These are phyloP conservation scores for Gallinago jamesoni DNA, from an alignment of 2,113 vertebrate genomes.

Conservation along the genomic window DNA sequence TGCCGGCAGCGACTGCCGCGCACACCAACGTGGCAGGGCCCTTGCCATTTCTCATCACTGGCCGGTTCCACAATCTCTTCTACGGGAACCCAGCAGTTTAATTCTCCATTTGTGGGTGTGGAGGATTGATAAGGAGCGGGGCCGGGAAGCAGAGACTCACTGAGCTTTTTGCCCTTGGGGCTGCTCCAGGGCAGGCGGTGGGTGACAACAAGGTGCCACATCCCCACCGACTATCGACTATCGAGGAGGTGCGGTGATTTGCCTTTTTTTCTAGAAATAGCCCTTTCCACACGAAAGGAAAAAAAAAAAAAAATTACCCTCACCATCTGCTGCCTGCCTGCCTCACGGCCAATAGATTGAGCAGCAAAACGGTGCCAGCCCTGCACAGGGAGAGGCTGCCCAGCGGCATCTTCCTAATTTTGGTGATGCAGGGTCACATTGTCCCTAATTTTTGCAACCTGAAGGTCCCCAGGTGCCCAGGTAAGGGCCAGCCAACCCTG, in stretches of 20 bases:
- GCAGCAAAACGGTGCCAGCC: background rate
- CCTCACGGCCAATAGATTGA: fast-evolving
- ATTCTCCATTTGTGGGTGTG: background rate
- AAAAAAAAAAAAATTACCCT: background rate
- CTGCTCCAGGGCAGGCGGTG: background rate
- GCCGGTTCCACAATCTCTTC: background rate
- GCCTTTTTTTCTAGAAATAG: background rate
- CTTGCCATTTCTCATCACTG: background rate
- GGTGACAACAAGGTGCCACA: background rate
- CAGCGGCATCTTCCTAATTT: background rate
- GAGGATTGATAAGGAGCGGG: slow-evolving; percentile 26
- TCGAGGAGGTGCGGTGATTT: background rate
- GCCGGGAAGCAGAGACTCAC: background rate
- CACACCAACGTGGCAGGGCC: background rate
- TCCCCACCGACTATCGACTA: background rate
- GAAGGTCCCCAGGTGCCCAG: background rate
- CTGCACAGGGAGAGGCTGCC: background rate
- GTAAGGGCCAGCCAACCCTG: background rate
- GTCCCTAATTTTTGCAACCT: background rate
- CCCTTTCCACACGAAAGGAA: background rate
- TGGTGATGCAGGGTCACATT: background rate
- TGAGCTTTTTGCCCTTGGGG: background rate
- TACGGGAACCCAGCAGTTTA: background rate
- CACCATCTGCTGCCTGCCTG: background rate
- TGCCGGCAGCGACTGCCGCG: fast-evolving